A percentile compares a stretch with the other conserved stretches of the same genome.
Conservation (phyloP, 2,113 vertebrate genomes). For the Planiliza haematocheilus region DNA sequence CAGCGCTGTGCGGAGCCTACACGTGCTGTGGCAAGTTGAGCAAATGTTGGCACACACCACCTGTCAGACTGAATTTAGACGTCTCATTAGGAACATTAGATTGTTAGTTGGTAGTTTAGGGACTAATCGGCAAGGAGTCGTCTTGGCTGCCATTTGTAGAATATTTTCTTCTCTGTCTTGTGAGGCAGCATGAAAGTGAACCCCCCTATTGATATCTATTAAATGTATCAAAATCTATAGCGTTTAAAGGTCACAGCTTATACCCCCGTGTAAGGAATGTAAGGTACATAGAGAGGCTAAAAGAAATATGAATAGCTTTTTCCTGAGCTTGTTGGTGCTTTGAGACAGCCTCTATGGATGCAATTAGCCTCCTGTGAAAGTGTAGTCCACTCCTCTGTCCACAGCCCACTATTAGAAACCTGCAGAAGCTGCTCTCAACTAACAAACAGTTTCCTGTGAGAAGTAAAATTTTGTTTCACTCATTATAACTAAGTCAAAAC, state of each 20-base stretch:
- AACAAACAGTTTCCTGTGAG: background rate
- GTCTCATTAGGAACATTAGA: constrained; percentile 33
- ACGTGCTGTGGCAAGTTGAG: constrained; percentile 40
- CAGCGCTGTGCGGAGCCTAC: constrained; percentile 15
- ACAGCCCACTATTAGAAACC: constrained; percentile 2
- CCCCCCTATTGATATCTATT: constrained; percentile 25
- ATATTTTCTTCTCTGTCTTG: background rate
- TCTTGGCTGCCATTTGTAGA: constrained; percentile 6
- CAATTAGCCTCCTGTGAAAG: constrained; percentile 11
- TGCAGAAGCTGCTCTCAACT: background rate
- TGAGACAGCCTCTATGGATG: background rate
- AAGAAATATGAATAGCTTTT: constrained; percentile 1
- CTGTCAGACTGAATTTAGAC: constrained; percentile 51
- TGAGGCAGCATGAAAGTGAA: constrained; percentile 17
- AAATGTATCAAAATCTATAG: background rate
- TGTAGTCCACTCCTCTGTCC: constrained; percentile 10
- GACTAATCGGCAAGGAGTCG: background rate
- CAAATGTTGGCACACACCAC: constrained; percentile 54
- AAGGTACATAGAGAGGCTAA: background rate
- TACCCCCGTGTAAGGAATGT: background rate
- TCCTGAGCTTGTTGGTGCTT: background rate
- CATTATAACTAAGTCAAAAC: too few species aligned
- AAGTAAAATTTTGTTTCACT: too few species aligned
- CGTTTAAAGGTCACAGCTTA: constrained; percentile 7
- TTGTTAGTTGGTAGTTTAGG: constrained; percentile 30